Conservation (phyloP, 2,888 invertebrate species). For the Brenthis ino region DNA sequence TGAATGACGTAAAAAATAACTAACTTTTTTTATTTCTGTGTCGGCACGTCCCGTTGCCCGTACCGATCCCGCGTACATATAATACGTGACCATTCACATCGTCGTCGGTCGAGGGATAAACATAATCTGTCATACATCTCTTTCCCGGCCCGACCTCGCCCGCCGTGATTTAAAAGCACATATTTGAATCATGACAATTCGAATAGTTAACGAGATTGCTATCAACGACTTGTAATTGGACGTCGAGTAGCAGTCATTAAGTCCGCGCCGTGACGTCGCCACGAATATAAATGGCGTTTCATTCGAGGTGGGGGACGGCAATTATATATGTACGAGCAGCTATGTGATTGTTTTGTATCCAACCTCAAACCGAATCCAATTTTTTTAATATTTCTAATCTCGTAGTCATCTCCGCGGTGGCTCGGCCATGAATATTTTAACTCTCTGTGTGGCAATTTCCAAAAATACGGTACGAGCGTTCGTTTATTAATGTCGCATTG, state of each 20-base stretch:
- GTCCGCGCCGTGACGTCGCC: constrained; percentile 43
- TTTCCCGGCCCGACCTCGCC: constrained; percentile 38
- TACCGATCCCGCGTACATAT: constrained; percentile 65
- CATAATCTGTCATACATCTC: constrained; percentile 58
- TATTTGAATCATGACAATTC: constrained; percentile 49
- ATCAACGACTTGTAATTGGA: constrained; percentile 54
- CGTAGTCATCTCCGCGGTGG: constrained; percentile 57
- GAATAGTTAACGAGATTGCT: constrained; percentile 46
- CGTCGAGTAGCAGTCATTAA: constrained; percentile 55
- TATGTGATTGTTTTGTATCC: constrained; percentile 58
- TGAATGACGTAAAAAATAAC: constrained; percentile 54
- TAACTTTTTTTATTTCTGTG: constrained; percentile 57
- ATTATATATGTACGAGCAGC: constrained; percentile 36
- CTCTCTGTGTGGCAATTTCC: constrained; percentile 61
- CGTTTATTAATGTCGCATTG: constrained; percentile 75
- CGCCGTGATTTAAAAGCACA: constrained; percentile 54
- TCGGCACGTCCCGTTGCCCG: constrained; percentile 61
- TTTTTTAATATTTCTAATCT: constrained; percentile 66
- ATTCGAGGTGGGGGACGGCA: constrained; percentile 48
- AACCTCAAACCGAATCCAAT: constrained; percentile 52
- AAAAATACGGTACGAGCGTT: constrained; percentile 65
- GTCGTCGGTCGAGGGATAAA: constrained; percentile 57
- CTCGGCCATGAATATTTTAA: constrained; percentile 75
- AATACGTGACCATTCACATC: constrained; percentile 73
- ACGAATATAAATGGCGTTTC: constrained; percentile 60